Conservation (phyloP, 2,113 vertebrate genomes). For the Oncorhynchus tshawytscha region DNA sequence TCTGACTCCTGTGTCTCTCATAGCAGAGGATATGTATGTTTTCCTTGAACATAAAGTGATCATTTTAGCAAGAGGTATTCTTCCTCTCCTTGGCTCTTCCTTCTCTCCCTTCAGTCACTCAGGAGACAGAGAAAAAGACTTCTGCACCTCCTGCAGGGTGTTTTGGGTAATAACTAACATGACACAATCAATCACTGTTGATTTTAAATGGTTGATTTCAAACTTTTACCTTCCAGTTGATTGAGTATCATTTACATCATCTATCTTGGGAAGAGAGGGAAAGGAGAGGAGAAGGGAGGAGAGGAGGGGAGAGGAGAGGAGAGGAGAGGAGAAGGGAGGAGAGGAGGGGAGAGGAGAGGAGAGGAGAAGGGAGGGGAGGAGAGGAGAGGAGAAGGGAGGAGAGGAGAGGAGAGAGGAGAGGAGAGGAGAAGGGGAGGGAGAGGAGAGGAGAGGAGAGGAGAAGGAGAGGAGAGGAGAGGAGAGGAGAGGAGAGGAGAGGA, state of each 20-base stretch:
- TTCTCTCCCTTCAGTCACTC: neutral
- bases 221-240: neutral
- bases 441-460: too few species aligned
- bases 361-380: conserved; percentile 30
- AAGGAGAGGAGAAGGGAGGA: conserved; percentile 35
- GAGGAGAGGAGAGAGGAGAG: too few species aligned
- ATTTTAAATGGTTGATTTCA: too few species aligned
- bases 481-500: too few species aligned
- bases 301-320: conserved; percentile 28
- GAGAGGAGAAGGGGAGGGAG: too few species aligned
- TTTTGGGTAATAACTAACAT: conserved; percentile 7
- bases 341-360: conserved; percentile 32
- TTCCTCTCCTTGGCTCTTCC: neutral
- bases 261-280: too few species aligned
- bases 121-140: conserved; percentile 17
- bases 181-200: neutral
- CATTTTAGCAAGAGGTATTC: too few species aligned
- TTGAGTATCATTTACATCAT: neutral
- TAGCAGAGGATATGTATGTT: too few species aligned
- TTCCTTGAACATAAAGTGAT: too few species aligned
- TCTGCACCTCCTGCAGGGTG: conserved; percentile 39
- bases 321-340: conserved; percentile 50
- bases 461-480: too few species aligned
- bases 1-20: too few species aligned
- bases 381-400: too few species aligned